Evolutionary conservation across 2,888 invertebrate genomes (phyloP), one percentile per base, ranked within the genome.

Genomic region (Leptinotarsa juncta): DNA sequence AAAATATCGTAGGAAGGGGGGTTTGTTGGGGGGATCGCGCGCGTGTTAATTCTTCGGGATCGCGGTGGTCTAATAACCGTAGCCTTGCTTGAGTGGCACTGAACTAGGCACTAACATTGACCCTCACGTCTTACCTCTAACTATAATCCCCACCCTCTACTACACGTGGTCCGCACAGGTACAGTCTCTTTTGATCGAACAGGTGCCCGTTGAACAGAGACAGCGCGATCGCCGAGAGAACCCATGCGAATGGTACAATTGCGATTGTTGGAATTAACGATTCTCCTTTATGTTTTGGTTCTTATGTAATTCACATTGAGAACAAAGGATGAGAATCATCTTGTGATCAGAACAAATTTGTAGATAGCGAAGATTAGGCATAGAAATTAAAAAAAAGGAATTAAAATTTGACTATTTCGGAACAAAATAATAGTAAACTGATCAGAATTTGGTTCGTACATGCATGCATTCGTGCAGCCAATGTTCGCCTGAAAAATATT

Each of bases 21-120:
- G n/a, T n/a, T n/a, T n/a, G n/a, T n/a, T n/a, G n/a, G n/a, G n/a
- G n/a, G n/a, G n/a, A n/a, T 55, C 67, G 71, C 84, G 80, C 84
- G 85, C 81, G 81, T 75, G 78, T 69, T 76, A 70, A 72, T 78
- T 70, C 68, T 65, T 70, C 75, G 75, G 75, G 77, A 79, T 77
- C 78, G 80, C 81, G 79, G 79, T 85, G 84, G 85, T 87, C 86
- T 85, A 86, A 82, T 86, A 85, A 86, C 86, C 87, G 86, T 85
- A 88, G 88, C 88, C 88, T 88, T 88, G 87, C 86, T 83, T 86
- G 85, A 86, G 85, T 87, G 87, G 87, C 88, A 87, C 87, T 87
- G 87, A 87, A 87, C 87, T 81, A 79, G 81, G 77, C 80, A 77
- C 81, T 87, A 87, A 87, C 88, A 88, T 88, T 88, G 88, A 88